Evolutionary conservation across 2,888 invertebrate species (phyloP).

Genomic region (Ceramica pisi): DNA sequence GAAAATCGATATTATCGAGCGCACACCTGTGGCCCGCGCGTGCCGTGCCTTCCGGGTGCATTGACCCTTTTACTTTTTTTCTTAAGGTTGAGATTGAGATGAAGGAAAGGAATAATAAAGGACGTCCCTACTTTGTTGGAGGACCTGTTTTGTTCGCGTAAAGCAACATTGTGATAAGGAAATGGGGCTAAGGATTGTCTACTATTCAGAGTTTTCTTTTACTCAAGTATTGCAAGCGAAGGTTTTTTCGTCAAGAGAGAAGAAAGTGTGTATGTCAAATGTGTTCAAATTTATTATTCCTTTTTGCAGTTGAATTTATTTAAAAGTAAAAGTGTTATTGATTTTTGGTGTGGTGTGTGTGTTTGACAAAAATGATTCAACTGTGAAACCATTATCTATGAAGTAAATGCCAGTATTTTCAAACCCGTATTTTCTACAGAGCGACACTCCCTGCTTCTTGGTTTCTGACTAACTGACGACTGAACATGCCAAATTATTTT

Average conservation of each 20-base stretch:
- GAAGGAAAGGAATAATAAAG: slow-evolving; percentile 40
- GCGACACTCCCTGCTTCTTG: no score
- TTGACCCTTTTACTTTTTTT: slow-evolving; percentile 78
- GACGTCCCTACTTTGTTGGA: not conserved
- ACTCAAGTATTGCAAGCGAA: no score
- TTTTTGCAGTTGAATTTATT: not conserved
- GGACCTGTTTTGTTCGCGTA: slow-evolving; percentile 12
- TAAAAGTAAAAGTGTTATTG: not conserved
- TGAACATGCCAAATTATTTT: no score
- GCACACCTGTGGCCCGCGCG: slow-evolving; percentile 86
- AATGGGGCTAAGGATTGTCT: not conserved
- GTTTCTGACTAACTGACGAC: no score
- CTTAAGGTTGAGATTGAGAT: slow-evolving; percentile 52
- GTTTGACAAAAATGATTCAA: not conserved
- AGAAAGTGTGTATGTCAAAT: not conserved
- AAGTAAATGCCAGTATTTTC: no score
- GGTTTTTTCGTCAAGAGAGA: not conserved
- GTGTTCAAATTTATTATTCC: not conserved
- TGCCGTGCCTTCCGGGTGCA: slow-evolving; percentile 83
- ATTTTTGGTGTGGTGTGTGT: no score
- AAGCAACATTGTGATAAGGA: not conserved
- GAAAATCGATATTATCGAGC: slow-evolving; percentile 86
- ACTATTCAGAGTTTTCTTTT: not conserved
- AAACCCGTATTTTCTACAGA: no score
- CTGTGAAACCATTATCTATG: not conserved